phyloP scores from a whole-genome alignment of 2,113 vertebrate species.

The Mirza zaza region DNA sequence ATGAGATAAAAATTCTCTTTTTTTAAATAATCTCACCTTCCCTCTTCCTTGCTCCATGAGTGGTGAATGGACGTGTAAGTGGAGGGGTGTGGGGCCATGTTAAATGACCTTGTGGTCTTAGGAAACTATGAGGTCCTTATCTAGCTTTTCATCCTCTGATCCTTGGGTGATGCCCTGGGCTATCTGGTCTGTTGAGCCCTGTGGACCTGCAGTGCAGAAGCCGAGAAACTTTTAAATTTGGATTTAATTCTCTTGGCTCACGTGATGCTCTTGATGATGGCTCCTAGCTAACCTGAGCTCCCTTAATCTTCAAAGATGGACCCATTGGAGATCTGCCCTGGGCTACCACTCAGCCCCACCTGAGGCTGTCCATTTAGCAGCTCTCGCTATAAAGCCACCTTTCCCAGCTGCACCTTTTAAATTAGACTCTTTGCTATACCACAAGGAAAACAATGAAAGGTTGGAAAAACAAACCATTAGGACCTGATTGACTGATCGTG shows the following conservation, averaged over 20 bases:
- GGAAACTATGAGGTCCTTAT: accelerated
- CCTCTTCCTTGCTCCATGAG: background rate
- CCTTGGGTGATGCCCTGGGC: no score
- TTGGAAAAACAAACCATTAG: background rate
- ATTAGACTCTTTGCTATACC: background rate
- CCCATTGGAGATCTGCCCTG: background rate
- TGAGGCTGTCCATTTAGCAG: background rate
- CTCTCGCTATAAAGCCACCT: background rate
- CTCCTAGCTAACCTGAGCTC: background rate
- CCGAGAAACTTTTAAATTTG: background rate
- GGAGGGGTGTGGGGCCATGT: background rate
- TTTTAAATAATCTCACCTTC: background rate
- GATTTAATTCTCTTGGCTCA: background rate
- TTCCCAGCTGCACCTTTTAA: background rate
- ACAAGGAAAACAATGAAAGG: background rate
- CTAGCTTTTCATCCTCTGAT: background rate
- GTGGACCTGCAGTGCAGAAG: background rate
- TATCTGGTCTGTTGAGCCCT: no score
- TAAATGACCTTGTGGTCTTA: background rate
- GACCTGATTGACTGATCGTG: background rate
- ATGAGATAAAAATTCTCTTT: background rate
- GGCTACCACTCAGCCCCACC: background rate
- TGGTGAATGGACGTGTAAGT: background rate
- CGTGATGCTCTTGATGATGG: background rate
- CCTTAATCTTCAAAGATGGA: background rate